These are phyloP conservation scores for Orientallactaga sibirica DNA, from an alignment of 2,797 vertebrate species.

Conservation along the genomic window DNA sequence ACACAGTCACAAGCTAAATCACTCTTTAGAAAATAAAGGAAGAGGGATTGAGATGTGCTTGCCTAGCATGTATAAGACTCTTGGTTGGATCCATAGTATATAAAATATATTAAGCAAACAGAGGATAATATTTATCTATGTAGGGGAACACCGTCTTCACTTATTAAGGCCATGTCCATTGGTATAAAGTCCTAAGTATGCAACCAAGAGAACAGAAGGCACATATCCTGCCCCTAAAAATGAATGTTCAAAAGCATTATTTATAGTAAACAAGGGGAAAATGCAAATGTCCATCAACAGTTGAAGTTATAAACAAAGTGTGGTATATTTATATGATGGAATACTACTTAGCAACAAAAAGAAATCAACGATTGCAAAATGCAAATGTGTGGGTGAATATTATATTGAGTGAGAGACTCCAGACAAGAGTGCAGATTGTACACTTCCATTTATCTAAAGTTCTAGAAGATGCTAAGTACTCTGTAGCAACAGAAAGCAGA, in stretches of 20 bases:
- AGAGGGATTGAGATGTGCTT: not conserved
- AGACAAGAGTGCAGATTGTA: not conserved
- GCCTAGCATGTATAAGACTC: not conserved
- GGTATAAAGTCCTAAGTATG: not conserved
- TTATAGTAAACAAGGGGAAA: not conserved
- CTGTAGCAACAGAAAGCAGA: slow-evolving; percentile 32
- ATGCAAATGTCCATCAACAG: not conserved
- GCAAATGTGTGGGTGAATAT: slow-evolving; percentile 2
- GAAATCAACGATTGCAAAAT: slow-evolving; percentile 37
- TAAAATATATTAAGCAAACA: not conserved
- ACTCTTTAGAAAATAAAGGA: slow-evolving; percentile 62
- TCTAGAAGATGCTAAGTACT: slow-evolving; percentile 56
- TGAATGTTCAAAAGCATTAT: slow-evolving; percentile 5
- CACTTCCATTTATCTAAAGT: slow-evolving; percentile 43
- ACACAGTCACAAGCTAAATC: slow-evolving; percentile 39
- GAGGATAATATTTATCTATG: slow-evolving; percentile 20
- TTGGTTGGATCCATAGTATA: not conserved
- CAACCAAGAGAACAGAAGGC: slow-evolving; percentile 39
- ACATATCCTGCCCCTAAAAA: not conserved
- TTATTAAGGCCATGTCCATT: not conserved
- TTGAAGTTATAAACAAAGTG: not conserved
- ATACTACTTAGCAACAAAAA: slow-evolving; percentile 31
- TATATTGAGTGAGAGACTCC: not conserved
- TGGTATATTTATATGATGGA: not conserved
- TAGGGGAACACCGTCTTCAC: slow-evolving; percentile 40